Evolutionary conservation across 2,888 invertebrate genomes (phyloP).

Genomic region (Eilema sororculum): DNA sequence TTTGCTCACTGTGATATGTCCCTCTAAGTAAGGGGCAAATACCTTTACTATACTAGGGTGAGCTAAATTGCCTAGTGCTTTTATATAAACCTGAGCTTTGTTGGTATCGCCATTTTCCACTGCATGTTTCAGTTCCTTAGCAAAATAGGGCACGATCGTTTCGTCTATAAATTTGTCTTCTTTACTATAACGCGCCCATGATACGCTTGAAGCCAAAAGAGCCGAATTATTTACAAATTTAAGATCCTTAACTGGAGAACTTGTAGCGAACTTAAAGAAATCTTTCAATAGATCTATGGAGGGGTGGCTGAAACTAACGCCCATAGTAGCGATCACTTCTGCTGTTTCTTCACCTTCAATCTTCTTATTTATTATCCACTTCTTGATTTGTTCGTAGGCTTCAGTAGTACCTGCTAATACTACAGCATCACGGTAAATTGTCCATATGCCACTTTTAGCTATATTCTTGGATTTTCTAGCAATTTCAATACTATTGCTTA

Average conservation of each 20-base stretch:
- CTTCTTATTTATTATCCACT: slow-evolving; percentile 86
- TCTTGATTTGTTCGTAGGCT: slow-evolving; percentile 87
- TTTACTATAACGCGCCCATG: slow-evolving; percentile 86
- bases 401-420: slow-evolving; percentile 90
- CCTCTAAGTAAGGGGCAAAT: slow-evolving; percentile 90
- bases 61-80: slow-evolving; percentile 89
- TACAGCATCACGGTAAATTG: slow-evolving; percentile 88
- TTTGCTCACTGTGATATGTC: slow-evolving; percentile 82
- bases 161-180: slow-evolving; percentile 83
- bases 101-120: slow-evolving; percentile 83
- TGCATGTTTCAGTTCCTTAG: slow-evolving; percentile 83
- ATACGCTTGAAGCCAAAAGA: slow-evolving; percentile 86
- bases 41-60: slow-evolving; percentile 87
- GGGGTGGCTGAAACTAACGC: slow-evolving; percentile 85
- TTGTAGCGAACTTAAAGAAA: slow-evolving; percentile 87
- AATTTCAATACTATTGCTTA: slow-evolving; percentile 81
- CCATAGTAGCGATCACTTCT: slow-evolving; percentile 84
- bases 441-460: slow-evolving; percentile 84
- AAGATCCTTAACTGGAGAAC: slow-evolving; percentile 82
- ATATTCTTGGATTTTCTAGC: slow-evolving; percentile 71
- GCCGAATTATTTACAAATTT: slow-evolving; percentile 84
- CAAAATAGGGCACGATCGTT: slow-evolving; percentile 88
- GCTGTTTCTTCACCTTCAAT: slow-evolving; percentile 88
- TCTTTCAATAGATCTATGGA: slow-evolving; percentile 87
- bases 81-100: slow-evolving; percentile 87